These are phyloP conservation scores for Hozukius guyotensis DNA, from an alignment of 2,797 vertebrate species.

Conservation along the genomic window DNA sequence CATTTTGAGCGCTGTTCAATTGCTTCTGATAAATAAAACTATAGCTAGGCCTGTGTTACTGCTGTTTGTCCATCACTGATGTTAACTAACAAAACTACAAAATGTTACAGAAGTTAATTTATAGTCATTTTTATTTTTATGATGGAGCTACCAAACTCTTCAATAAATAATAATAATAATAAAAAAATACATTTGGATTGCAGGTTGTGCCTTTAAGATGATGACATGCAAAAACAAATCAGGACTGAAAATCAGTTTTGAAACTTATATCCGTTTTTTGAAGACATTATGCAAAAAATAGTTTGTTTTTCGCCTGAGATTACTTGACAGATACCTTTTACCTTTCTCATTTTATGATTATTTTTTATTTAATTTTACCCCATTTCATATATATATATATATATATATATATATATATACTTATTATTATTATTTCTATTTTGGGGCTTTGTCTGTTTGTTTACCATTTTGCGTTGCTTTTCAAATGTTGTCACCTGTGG, in stretches of 20 bases:
- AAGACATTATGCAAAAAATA: not conserved
- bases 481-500: not conserved
- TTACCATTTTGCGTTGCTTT: not conserved
- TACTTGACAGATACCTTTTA: not conserved
- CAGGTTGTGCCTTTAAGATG: not conserved
- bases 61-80: not conserved
- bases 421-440: not conserved
- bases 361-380: too few species aligned
- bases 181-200: too few species aligned
- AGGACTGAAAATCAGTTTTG: not conserved
- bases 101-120: not conserved
- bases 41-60: not conserved
- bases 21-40: not conserved
- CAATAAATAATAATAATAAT: too few species aligned
- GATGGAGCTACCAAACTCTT: not conserved
- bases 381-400: not conserved
- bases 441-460: not conserved
- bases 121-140: not conserved
- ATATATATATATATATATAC: not conserved
- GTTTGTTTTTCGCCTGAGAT: not conserved
- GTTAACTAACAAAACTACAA: not conserved
- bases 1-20: not conserved
- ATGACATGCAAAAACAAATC: not conserved
- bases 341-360: not conserved
- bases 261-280: not conserved